These are phyloP conservation scores for Dinoponera quadriceps DNA, from an alignment of 1,140 invertebrate genomes.

Conservation along the genomic window DNA sequence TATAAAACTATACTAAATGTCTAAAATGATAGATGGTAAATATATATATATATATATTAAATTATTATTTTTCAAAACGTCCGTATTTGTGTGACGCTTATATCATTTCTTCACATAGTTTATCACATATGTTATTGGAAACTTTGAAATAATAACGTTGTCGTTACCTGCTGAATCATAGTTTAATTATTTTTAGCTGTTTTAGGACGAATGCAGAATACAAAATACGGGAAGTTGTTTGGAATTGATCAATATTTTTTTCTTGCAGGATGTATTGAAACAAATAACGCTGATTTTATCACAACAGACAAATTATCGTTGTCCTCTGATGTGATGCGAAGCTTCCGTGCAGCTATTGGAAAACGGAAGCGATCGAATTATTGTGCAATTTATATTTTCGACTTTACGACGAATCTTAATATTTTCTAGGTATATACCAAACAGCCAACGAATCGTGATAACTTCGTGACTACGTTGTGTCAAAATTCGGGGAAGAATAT, in stretches of 20 bases:
- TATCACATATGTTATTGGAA: not conserved
- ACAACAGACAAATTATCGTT: not conserved
- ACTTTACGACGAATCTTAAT: not conserved
- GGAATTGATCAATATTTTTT: slow-evolving; percentile 8
- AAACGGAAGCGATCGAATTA: slow-evolving; percentile 3
- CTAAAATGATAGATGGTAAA: no score
- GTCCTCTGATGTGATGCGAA: not conserved
- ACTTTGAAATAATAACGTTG: not conserved
- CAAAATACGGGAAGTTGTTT: not conserved
- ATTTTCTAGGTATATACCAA: slow-evolving; percentile 2
- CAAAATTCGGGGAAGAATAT: no score
- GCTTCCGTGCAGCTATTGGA: not conserved
- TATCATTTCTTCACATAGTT: not conserved
- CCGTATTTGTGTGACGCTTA: not conserved
- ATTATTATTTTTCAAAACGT: not conserved
- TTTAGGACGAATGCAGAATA: not conserved
- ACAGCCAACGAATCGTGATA: not conserved
- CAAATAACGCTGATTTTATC: not conserved
- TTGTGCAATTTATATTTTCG: slow-evolving; percentile 6
- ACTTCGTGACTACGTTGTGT: not conserved
- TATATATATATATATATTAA: no score
- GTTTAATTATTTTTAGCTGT: slow-evolving; percentile 13
- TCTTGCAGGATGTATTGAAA: slow-evolving; percentile 16
- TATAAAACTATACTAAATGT: not conserved
- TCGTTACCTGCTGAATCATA: slow-evolving; percentile 4